Evolutionary conservation across 2,797 vertebrate species (phyloP).

Genomic region (Remorina albescens): DNA sequence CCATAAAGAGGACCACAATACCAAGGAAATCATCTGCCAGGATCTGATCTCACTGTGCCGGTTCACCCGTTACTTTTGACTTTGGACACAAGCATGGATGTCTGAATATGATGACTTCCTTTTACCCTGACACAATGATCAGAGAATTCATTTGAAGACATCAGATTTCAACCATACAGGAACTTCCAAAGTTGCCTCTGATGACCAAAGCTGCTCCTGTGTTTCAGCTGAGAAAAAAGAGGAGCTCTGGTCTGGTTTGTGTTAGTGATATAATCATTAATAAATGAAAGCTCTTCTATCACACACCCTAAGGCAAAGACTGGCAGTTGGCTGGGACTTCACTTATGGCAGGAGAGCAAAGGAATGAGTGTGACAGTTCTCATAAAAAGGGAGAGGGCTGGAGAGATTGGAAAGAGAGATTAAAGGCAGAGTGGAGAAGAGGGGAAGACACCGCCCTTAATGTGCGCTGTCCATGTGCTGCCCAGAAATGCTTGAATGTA

Average conservation of each 20-base stretch:
- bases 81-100: slow-evolving; percentile 9
- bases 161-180: slow-evolving; percentile 34
- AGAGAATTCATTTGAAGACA: slow-evolving; percentile 49
- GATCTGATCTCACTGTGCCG: slow-evolving; percentile 15
- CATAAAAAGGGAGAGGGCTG: slow-evolving; percentile 59
- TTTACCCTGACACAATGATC: slow-evolving; percentile 35
- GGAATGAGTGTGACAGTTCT: slow-evolving; percentile 68
- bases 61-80: slow-evolving; percentile 23
- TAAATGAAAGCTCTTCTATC: slow-evolving; percentile 77
- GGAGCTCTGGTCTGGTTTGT: slow-evolving; percentile 75
- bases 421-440: slow-evolving; percentile 50
- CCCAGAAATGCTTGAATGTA: slow-evolving; percentile 68
- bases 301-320: slow-evolving; percentile 61
- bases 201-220: slow-evolving; percentile 51
- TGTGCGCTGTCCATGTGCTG: slow-evolving; percentile 53
- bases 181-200: slow-evolving; percentile 41
- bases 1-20: not conserved
- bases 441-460: slow-evolving; percentile 48
- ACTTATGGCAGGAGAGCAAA: slow-evolving; percentile 58
- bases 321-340: slow-evolving; percentile 59
- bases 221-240: slow-evolving; percentile 56
- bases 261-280: slow-evolving; percentile 71
- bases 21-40: slow-evolving; percentile 5
- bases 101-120: slow-evolving; percentile 9
- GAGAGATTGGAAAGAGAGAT: slow-evolving; percentile 55